Evolutionary conservation across 2,888 invertebrate genomes (phyloP).

Genomic region (Epsilonema sp.): DNA sequence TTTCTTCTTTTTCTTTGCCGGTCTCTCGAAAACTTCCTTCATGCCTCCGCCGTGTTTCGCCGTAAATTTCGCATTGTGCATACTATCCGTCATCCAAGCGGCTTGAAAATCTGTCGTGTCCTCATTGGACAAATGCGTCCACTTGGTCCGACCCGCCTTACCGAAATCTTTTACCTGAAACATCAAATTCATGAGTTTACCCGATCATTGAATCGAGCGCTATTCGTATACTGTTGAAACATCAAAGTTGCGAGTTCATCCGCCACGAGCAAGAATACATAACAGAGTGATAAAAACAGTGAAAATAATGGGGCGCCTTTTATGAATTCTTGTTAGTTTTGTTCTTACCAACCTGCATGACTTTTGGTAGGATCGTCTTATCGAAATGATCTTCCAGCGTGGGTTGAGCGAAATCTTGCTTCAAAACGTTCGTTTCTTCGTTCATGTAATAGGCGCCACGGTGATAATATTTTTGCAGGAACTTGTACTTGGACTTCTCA

Average conservation of each 20-base stretch:
- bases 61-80: constrained; percentile 65
- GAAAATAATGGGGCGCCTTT: too few relatives aligned
- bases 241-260: too few relatives aligned
- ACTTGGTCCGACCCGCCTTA: constrained; percentile 90
- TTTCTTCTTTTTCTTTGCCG: constrained; percentile 43
- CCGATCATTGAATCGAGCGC: constrained; percentile 4
- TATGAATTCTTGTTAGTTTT: too few relatives aligned
- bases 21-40: constrained; percentile 74
- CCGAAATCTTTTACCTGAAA: constrained; percentile 86
- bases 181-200: too few relatives aligned
- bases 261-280: neutral
- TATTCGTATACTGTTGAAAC: too few relatives aligned
- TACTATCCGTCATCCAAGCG: constrained; percentile 81
- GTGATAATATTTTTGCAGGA: constrained; percentile 97
- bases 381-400: constrained; percentile 98
- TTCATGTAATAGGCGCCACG: constrained; percentile 91
- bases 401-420: constrained; percentile 78
- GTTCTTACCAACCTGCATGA: constrained; percentile 98
- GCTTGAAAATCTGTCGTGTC: constrained; percentile 95
- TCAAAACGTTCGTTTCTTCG: constrained; percentile 33
- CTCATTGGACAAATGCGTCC: constrained; percentile 95
- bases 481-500: constrained; percentile 93
- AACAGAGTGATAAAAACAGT: neutral
- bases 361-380: constrained; percentile 91
- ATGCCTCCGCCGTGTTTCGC: constrained; percentile 72